Evolutionary conservation across 2,888 invertebrate species (phyloP), one percentile per base, ranked within the genome.

Genomic region (Drosophila anceps): DNA sequence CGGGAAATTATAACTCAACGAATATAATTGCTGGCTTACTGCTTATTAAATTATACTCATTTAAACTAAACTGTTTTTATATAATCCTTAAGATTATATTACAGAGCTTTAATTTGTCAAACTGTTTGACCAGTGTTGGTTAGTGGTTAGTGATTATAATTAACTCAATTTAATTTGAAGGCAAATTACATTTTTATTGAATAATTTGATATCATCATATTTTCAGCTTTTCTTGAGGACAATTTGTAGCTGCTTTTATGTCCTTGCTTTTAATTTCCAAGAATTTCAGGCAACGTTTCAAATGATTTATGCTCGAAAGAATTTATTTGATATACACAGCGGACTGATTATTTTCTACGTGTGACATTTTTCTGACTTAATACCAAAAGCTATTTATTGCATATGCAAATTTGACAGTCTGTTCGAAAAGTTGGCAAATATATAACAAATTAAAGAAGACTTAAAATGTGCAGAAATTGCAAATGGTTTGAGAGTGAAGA

Each of bases 391-490:
- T 15, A 46, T 37, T 59, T 59, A 35, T 59, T 59, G 27, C 18
- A 15, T 18, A 59, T 35, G 58, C 58, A 35, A 44, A 58, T 35
- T 24, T 24, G 44, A 35, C 44, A 46, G n/a, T 7, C 43, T n/a
- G 37, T 27, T n/a, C 6, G 59, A 59, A 57, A 33, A 35, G 37
- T 55, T 35, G 8, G 13, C 18, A 37, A 59, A 48, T 58, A 15
- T 33, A 20, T 12, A 15, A 15, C n/a, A 33, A 37, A 18, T 24
- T 20, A 18, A 48, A 13, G 35, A 2, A 9, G 18, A 46, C 15
- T n/a, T 48, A 1, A 41, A 41, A 18, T 18, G 29, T 27, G n/a
- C 33, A 0, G 7, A 13, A 7, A 46, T 35, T 24, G n/a, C 46
- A 59, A 58, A 27, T 35, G 35, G 24, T 58, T 5, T 35, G 44